Conservation (phyloP, 2,888 invertebrate species). For the Acleris holmiana region DNA sequence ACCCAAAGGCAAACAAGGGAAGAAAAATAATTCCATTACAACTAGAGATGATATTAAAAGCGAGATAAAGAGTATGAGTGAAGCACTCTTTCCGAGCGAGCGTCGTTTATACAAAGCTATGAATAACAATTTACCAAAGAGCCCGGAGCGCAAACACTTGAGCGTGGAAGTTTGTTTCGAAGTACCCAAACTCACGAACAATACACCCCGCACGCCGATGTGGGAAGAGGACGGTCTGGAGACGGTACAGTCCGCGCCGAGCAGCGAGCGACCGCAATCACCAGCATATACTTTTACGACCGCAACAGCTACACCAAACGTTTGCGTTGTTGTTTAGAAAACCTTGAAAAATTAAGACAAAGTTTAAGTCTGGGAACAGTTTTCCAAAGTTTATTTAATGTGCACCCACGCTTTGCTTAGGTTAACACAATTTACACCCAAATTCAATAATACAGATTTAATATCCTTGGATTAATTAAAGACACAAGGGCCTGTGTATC, state of each 20-base stretch:
- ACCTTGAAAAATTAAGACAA: no score
- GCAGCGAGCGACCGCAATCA: no score
- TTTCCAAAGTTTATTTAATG: no score
- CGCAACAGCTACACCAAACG: no score
- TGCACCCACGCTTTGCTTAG: no score
- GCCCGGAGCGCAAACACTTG: constrained; percentile 79
- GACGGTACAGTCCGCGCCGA: constrained; percentile 19
- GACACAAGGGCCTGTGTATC: constrained; percentile 14
- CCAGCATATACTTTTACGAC: no score
- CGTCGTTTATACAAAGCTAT: constrained; percentile 80
- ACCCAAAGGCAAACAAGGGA: constrained; percentile 57
- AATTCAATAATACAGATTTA: constrained; percentile 25
- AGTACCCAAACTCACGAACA: constrained; percentile 79
- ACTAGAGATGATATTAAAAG: constrained; percentile 71
- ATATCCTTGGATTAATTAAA: constrained; percentile 31
- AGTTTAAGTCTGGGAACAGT: no score
- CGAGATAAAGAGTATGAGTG: constrained; percentile 72
- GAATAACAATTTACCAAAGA: constrained; percentile 83
- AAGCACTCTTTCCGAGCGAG: constrained; percentile 75
- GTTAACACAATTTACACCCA: constrained; percentile 9
- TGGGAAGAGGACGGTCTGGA: constrained; percentile 54
- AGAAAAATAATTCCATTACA: constrained; percentile 68
- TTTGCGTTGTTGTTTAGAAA: neutral
- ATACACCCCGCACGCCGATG: constrained; percentile 66
- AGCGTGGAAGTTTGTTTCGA: constrained; percentile 78